Base-by-base conservation (phyloP, 2,797 vertebrate genomes). In the Euthynnus affinis region DNA sequence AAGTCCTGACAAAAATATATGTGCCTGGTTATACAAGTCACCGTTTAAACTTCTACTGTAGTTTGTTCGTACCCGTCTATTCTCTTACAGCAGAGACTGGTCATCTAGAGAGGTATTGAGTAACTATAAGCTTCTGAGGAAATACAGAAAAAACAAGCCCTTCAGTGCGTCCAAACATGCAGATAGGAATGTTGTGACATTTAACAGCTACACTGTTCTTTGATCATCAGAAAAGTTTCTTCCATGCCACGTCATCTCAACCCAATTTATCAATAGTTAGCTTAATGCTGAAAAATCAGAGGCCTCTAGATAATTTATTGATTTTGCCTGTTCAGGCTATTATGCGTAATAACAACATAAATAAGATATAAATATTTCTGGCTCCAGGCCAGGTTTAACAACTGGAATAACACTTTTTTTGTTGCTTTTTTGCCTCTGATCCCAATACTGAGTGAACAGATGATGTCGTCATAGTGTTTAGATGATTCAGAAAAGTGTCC, bases 91-190 rank as follows among this genome's bases (percentile, higher is more conserved):
- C 84, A 12, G 51, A 79, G 70, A 58, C 72, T 65, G 80, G 52
- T 68, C 83, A 67, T 80, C 74, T 83, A 69, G 32, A 88, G 88
- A 90, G 67, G 76, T 87, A 81, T 61, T 74, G 40, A 85, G 60
- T 69, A 77, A 80, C 78, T 80, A 71, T 23, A 79, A 77, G 85
- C 72, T 82, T 89, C 81, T 51, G 68, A 81, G 78, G 71, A 81
- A 67, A 86, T 70, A 76, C 51, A 75, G 60, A 74, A 55, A 70
- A 70, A 82, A 76, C 65, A 77, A 91, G 89, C 85, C 91, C 86
- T 93, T 92, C 82, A 71, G 67, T 85, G 62, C 71, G 76, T 89
- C 75, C 85, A 78, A 48, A 86, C 89, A 89, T 91, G 90, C 90
- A 89, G 78, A 89, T 23, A 81, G 88, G 90, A 92, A 88, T 82